Base-by-base conservation (phyloP, 1,140 invertebrate species). In the Drosophila mauritiana region DNA sequence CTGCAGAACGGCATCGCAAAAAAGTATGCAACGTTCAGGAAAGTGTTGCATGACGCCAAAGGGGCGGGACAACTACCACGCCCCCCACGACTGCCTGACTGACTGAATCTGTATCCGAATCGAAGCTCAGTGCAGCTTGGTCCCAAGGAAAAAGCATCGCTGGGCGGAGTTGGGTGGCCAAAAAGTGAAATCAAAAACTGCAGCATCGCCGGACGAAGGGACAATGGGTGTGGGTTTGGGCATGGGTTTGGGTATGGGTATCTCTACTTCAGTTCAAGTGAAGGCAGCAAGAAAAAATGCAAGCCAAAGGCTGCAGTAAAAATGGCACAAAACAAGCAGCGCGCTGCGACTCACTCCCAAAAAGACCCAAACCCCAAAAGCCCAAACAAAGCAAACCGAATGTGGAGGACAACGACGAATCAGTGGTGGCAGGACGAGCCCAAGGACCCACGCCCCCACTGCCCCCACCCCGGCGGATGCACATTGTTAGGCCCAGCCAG, bases 131-230 rank as follows among this genome's bases (percentile, higher is more conserved):
- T 84, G 84, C 84, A 82, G 57, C 56, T 59, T 27, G 39, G 42
- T 34, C 43, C 52, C 34, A 72, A 72, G 65, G 65, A 56, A 70
- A 49, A 57, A 20, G 37, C 22, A 34, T 11, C 8, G 8, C 31
- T 31, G 43, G 68, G 25, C 63, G 67, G 61, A n/a, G 64, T 67
- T 67, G 59, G 49, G 69, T 78, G 54, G 59, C 48, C 57, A 77
- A 86, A 88, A 89, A 89, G 84, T 90, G 85, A 89, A 89, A 89
- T 89, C 84, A 89, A 89, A 89, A 89, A 89, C 77, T 89, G 84
- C 84, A 90, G 69, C 79, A 51, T 40, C 45, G 59, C 73, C n/a
- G 36, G 13, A 10, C 25, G 51, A 73, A 22, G 39, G 42, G 34
- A 59, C n/a, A 45, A 34, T 53, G 76, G 52, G 42, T 45, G 42